phyloP scores from a whole-genome alignment of 2,888 invertebrate species.

The Trissolcus brochymenae region DNA sequence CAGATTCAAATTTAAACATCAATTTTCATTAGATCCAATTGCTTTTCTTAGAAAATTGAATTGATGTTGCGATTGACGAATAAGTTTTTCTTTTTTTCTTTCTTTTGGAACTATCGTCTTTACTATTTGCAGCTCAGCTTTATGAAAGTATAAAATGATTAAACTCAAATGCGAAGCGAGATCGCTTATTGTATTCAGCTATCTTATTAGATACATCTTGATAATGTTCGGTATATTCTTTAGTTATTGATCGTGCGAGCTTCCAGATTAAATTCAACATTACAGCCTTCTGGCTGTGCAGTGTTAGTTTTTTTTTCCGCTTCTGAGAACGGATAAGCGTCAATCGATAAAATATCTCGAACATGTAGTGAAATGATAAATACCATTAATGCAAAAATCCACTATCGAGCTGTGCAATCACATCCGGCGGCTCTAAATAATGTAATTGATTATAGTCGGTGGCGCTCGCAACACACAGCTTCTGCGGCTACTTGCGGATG shows the following conservation, averaged over 20 bases:
- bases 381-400: background rate
- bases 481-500: no score
- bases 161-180: no score
- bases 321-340: background rate
- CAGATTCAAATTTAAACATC: no score
- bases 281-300: background rate
- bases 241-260: constrained; percentile 34
- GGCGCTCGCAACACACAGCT: no score
- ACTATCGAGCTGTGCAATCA: constrained; percentile 6
- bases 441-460: constrained; percentile 7
- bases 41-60: no score
- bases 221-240: constrained; percentile 32
- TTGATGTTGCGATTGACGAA: no score
- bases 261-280: constrained; percentile 31
- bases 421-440: constrained; percentile 7
- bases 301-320: background rate
- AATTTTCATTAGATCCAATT: no score
- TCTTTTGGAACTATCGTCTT: no score
- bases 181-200: no score
- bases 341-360: constrained; percentile 27
- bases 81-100: no score
- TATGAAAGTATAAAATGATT: no score
- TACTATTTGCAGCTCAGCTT: no score
- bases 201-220: constrained; percentile 8
- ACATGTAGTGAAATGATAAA: constrained; percentile 4